Conservation (phyloP, 2,113 vertebrate species). For the Centrocercus urophasianus region DNA sequence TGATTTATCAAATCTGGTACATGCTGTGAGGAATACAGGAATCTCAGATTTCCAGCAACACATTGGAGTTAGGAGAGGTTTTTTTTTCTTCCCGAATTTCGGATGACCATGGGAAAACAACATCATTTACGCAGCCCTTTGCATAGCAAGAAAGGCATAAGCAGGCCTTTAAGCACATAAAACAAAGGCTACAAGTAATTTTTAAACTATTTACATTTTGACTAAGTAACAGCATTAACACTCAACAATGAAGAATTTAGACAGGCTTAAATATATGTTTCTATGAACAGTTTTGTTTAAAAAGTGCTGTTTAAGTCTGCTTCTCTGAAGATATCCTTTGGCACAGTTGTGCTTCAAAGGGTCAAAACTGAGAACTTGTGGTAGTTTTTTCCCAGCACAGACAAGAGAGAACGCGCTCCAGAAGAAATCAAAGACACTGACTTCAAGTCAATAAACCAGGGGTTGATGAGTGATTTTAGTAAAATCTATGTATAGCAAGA, state of each 20-base stretch:
- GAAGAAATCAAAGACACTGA: not conserved
- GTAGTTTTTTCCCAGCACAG: not conserved
- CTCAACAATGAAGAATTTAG: not conserved
- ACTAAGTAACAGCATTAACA: not conserved
- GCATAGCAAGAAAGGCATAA: not conserved
- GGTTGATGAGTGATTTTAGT: not conserved
- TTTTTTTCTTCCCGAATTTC: no score
- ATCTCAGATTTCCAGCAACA: no score
- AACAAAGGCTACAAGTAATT: not conserved
- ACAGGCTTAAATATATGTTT: not conserved
- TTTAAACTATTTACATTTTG: not conserved
- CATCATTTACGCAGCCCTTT: not conserved
- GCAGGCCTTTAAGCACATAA: not conserved
- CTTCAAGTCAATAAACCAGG: not conserved
- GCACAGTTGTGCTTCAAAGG: not conserved
- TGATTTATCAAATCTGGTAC: no score
- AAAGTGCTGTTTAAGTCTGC: not conserved
- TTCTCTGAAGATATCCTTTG: not conserved
- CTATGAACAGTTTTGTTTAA: not conserved
- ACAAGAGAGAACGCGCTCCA: not conserved
- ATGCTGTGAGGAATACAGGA: no score
- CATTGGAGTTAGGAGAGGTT: no score
- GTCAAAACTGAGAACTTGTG: not conserved
- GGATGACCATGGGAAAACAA: not conserved
- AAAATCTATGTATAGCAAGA: not conserved